Base-by-base conservation (phyloP, 2,113 vertebrate species). In the Tragelaphus strepsiceros region DNA sequence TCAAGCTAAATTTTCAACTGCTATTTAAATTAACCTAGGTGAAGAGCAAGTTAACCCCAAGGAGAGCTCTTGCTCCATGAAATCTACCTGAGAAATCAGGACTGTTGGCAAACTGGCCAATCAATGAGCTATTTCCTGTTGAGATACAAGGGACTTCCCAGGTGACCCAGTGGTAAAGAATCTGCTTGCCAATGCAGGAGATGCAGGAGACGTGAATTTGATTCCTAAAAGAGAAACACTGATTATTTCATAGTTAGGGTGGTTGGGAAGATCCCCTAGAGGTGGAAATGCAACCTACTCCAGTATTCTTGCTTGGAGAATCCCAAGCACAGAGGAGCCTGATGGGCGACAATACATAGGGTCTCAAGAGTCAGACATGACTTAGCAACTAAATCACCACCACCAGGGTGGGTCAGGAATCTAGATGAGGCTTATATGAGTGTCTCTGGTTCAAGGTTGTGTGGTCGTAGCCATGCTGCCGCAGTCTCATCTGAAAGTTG, bases 1-100 rank as follows among this genome's bases (percentile, higher is more conserved):
- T 99, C 99, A 99, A 99, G 99, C 98, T 99, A 99, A 99, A 99
- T 99, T 99, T 99, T 99, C 99, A 74, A 98, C 98, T 99, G 99
- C 99, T 99, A 99, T 99, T 99, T 99, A 99, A 99, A 99, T 99
- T 99, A 99, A 99, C 99, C 99, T 99, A 99, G 99, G 99, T 98
- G 99, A 99, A 99, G 99, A 98, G 99, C 98, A 99, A 99, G 98
- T 99, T 99, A 99, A 99, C 99, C 97, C 96, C 95, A 97, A 97
- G 96, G 97, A 99, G 98, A 98, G 85, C 97, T 97, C 90, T 91
- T 92, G 62, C 84, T 95, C 98, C 96, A n/a, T 97, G 91, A 98
- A 98, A 98, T 98, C 97, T 98, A 84, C 98, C 98, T 97, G 96
- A 96, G 97, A 97, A 98, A 97, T 97, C 81, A 67, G 96, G 62